A percentile compares a stretch with the other conserved stretches of the same genome.
phyloP scores from a whole-genome alignment of 2,888 invertebrate genomes.

The Druceiella hillmani region DNA sequence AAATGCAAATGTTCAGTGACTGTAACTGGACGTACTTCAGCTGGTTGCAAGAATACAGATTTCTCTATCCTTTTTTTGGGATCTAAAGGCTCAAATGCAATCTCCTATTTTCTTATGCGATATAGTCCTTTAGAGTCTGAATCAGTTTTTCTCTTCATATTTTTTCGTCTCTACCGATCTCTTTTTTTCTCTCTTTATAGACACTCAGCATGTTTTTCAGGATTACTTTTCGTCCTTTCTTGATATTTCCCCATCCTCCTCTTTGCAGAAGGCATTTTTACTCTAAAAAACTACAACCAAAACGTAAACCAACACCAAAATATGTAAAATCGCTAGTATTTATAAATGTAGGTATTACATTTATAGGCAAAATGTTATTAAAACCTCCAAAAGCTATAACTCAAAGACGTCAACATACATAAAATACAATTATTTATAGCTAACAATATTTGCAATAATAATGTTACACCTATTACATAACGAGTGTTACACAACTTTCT shows the following conservation, averaged over 20 bases:
- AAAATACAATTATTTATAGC: too few relatives aligned
- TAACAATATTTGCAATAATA: too few relatives aligned
- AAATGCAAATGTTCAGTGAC: slow-evolving; percentile 8
- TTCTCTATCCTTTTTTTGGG: slow-evolving; percentile 10
- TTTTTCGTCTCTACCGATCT: not conserved
- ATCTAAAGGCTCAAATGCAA: slow-evolving; percentile 7
- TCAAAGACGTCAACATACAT: too few relatives aligned
- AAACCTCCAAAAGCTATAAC: too few relatives aligned
- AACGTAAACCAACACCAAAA: slow-evolving; percentile 2
- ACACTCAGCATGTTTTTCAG: slow-evolving; percentile 2
- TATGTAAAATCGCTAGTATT: too few relatives aligned
- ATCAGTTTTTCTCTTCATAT: too few relatives aligned
- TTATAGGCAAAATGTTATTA: too few relatives aligned
- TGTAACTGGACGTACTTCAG: slow-evolving; percentile 3
- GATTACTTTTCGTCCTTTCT: slow-evolving; percentile 12
- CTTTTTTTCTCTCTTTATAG: slow-evolving; percentile 7
- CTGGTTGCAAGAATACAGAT: slow-evolving; percentile 10
- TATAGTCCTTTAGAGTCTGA: slow-evolving; percentile 1
- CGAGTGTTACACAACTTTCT: too few relatives aligned
- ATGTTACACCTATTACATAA: too few relatives aligned
- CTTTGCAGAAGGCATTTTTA: slow-evolving; percentile 10
- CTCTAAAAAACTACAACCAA: slow-evolving; percentile 10
- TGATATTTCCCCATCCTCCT: slow-evolving; percentile 10
- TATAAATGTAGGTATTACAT: too few relatives aligned
- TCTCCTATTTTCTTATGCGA: slow-evolving; percentile 4